Evolutionary conservation across 2,888 invertebrate genomes (phyloP), one percentile per base, ranked within the genome.

Genomic region (Drosophila phalerata): DNA sequence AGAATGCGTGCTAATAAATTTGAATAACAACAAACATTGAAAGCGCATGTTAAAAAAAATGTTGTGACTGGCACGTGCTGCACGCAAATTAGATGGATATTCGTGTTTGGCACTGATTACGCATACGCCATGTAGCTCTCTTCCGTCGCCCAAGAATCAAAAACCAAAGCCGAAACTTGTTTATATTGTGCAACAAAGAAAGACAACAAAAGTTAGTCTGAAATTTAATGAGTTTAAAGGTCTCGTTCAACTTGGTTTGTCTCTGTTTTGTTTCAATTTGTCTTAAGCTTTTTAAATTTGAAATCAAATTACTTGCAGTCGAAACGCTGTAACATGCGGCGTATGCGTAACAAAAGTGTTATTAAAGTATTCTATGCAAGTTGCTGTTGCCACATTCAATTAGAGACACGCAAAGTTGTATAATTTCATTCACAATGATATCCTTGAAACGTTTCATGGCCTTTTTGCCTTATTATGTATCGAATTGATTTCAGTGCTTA

Each of bases 51-150:
- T 47, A 3, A 5, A 57, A 57, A 28, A 48, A 40, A 63, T 63
- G 43, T 67, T 61, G 42, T n/a, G 43, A 15, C 11, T 67, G 77
- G 55, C 78, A 80, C 85, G 73, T 78, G 77, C 78, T 56, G 34
- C 79, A 67, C 49, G 63, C 70, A 79, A 85, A 74, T 81, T 73
- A 71, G 53, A 49, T 42, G 53, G n/a, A 68, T 65, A 65, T 66
- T 74, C 63, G 15, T 60, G 34, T 64, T 67, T 42, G 48, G 37
- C 55, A 32, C 37, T 69, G 60, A 80, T 79, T 76, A 62, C 76
- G 78, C 69, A 85, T 78, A 73, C 73, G 80, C 61, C 67, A 58
- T 61, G 71, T 85, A 51, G 19, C 15, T 17, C 51, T 5, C 17
- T n/a, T 15, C 19, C 34, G 4, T 4, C 47, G 4, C 28, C 8